Conservation (phyloP, 2,797 vertebrate genomes). For the Sebastes trivittatus region DNA sequence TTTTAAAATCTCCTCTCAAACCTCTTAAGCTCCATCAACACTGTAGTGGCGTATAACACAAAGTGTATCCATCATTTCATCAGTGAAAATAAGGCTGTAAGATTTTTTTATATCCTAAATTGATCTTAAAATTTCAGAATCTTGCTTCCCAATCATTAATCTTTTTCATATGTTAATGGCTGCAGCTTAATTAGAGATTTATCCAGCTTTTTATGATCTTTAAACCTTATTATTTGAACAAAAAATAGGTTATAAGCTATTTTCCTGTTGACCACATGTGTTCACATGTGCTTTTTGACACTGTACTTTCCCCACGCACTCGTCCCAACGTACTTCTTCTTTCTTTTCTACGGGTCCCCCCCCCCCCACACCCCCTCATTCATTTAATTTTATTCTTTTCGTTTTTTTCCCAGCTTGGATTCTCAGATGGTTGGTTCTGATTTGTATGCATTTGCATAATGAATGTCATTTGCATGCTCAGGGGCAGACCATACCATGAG, state of each 20-base stretch:
- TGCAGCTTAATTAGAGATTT: neutral
- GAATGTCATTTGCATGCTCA: constrained; percentile 96
- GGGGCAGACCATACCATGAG: constrained; percentile 91
- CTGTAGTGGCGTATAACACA: neutral
- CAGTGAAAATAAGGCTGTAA: neutral
- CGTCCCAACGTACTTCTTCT: constrained; percentile 28
- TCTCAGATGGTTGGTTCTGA: constrained; percentile 94
- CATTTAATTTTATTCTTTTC: constrained; percentile 76
- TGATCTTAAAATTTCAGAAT: neutral
- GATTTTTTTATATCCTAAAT: neutral
- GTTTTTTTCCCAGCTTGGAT: constrained; percentile 79
- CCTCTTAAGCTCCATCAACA: neutral
- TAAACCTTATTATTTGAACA: neutral
- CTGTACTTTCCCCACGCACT: constrained; percentile 31
- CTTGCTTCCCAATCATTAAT: neutral
- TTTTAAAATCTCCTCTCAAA: neutral
- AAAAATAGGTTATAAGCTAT: constrained; percentile 3
- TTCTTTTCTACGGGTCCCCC: constrained; percentile 16
- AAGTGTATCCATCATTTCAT: neutral
- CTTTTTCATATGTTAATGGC: neutral
- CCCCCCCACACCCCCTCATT: constrained; percentile 23
- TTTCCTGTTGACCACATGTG: constrained; percentile 21
- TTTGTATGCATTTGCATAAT: constrained; percentile 99
- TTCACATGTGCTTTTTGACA: neutral
- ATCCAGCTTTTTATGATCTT: neutral